phyloP scores from a whole-genome alignment of 2,113 vertebrate species.

The Anseranas semipalmata region DNA sequence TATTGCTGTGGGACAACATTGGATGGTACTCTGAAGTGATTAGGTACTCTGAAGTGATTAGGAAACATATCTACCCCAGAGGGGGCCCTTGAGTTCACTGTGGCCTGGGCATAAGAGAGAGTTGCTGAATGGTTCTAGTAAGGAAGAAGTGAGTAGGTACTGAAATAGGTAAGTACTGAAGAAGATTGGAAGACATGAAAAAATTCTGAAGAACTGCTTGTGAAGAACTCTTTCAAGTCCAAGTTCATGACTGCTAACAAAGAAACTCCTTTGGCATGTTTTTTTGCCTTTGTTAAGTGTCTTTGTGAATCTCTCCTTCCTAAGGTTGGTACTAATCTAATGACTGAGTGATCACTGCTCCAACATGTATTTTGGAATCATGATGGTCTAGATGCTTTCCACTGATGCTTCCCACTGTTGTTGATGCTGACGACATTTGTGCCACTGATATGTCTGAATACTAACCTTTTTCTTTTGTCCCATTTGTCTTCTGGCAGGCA shows the following conservation, averaged over 20 bases:
- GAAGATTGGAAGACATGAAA: neutral
- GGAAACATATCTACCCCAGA: neutral
- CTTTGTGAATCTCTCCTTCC: neutral
- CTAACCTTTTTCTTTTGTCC: conserved; percentile 17
- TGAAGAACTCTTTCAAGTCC: neutral
- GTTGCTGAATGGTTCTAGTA: neutral
- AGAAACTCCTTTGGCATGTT: neutral
- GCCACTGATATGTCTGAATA: neutral
- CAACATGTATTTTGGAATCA: neutral
- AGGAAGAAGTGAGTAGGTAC: neutral
- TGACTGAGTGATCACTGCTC: neutral
- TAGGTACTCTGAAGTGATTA: neutral
- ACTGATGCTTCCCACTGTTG: neutral
- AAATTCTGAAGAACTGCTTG: neutral
- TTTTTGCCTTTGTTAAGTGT: neutral
- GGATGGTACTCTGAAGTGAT: neutral
- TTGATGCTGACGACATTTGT: neutral
- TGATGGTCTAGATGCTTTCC: neutral
- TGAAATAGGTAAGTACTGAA: neutral
- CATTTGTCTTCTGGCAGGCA: conserved; percentile 75
- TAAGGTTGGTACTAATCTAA: neutral
- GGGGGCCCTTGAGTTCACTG: neutral
- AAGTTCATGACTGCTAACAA: neutral
- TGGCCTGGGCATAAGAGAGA: neutral
- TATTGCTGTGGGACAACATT: neutral